These are phyloP conservation scores for Polypterus bichir DNA, from an alignment of 2,113 vertebrate species.

Conservation along the genomic window DNA sequence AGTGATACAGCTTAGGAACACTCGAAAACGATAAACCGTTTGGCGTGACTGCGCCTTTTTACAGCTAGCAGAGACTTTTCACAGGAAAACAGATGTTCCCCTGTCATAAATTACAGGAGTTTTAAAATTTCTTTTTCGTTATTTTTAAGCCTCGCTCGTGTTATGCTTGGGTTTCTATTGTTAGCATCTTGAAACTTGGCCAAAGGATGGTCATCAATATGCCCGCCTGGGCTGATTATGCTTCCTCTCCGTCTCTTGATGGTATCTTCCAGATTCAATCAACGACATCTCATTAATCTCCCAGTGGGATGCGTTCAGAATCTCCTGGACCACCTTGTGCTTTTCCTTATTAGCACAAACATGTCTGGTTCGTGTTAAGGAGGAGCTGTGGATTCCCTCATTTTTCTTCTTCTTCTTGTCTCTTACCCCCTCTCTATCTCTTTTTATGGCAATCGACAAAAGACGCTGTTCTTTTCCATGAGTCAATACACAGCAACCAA, in stretches of 20 bases:
- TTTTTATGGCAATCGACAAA: too few species aligned
- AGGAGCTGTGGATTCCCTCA: slow-evolving; percentile 1
- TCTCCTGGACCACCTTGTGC: slow-evolving; percentile 3
- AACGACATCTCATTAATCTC: not conserved
- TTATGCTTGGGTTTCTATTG: slow-evolving; percentile 3
- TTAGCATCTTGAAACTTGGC: not conserved
- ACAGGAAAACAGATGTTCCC: slow-evolving; percentile 14
- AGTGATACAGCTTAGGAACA: not conserved
- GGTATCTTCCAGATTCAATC: not conserved
- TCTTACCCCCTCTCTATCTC: too few species aligned
- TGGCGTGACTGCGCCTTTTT: slow-evolving; percentile 13
- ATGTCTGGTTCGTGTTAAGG: slow-evolving; percentile 1
- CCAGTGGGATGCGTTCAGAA: slow-evolving; percentile 1
- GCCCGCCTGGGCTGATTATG: slow-evolving; percentile 2
- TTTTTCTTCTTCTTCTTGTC: not conserved
- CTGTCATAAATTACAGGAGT: slow-evolving; percentile 12
- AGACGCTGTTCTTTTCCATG: too few species aligned
- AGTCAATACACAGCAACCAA: too few species aligned
- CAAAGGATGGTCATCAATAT: slow-evolving; percentile 1
- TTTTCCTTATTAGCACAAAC: slow-evolving; percentile 8
- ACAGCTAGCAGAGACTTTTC: slow-evolving; percentile 11
- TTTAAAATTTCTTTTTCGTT: not conserved
- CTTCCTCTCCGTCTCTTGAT: not conserved
- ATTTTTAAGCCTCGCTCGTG: not conserved
- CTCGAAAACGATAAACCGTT: not conserved